A percentile compares a stretch with the other conserved stretches of the same genome.
phyloP scores from a whole-genome alignment of 1,140 invertebrate genomes.

The Drosophila tristis region DNA sequence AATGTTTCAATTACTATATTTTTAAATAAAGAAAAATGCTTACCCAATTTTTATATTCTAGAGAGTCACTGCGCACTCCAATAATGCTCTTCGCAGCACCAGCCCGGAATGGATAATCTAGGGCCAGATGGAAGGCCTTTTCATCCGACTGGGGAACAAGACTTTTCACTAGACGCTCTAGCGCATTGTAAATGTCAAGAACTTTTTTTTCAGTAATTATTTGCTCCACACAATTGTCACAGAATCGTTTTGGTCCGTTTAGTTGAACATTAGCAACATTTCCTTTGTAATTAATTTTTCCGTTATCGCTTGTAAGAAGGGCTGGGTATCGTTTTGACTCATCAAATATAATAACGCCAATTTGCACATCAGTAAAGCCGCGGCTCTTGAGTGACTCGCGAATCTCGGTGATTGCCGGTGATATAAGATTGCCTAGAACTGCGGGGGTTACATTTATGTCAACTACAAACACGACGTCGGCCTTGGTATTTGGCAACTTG shows the following conservation, averaged over 20 bases:
- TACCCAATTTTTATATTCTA: slow-evolving; percentile 78
- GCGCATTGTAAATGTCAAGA: slow-evolving; percentile 63
- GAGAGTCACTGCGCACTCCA: slow-evolving; percentile 82
- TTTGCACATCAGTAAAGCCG: slow-evolving; percentile 87
- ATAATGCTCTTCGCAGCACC: slow-evolving; percentile 87
- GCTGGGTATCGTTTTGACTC: slow-evolving; percentile 85
- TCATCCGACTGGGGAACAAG: slow-evolving; percentile 80
- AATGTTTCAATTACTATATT: slow-evolving; percentile 4
- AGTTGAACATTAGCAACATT: slow-evolving; percentile 86
- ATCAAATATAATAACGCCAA: slow-evolving; percentile 86
- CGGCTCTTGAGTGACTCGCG: slow-evolving; percentile 81
- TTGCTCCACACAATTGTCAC: slow-evolving; percentile 65
- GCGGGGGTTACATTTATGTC: slow-evolving; percentile 85
- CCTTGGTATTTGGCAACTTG: slow-evolving; percentile 88
- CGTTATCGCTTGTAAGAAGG: slow-evolving; percentile 86
- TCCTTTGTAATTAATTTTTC: slow-evolving; percentile 86
- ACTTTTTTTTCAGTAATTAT: slow-evolving; percentile 67
- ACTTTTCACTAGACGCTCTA: slow-evolving; percentile 57
- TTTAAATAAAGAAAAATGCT: slow-evolving; percentile 1
- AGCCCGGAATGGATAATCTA: slow-evolving; percentile 87
- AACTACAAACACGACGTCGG: slow-evolving; percentile 90
- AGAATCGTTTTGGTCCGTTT: slow-evolving; percentile 72
- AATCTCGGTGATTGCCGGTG: slow-evolving; percentile 80
- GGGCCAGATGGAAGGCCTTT: slow-evolving; percentile 85
- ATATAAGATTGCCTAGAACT: slow-evolving; percentile 83